Evolutionary conservation across 2,888 invertebrate species (phyloP).

Genomic region (Chrysina gloriosa): DNA sequence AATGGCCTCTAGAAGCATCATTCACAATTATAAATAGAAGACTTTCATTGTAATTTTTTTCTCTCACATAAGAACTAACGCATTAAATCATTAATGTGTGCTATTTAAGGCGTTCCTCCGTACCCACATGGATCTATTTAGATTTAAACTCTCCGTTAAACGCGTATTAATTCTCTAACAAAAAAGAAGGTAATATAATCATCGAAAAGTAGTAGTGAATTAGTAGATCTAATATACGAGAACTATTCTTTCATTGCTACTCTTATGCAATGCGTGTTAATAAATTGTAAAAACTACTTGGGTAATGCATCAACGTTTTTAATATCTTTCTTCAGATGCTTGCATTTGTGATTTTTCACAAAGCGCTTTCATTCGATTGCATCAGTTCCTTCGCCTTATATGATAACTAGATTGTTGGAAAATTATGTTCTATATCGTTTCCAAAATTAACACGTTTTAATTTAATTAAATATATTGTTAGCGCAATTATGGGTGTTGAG

Average conservation of each 20-base stretch:
- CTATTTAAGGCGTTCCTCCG: neutral
- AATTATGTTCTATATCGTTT: too few species aligned
- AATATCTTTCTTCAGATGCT: too few species aligned
- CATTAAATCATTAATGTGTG: neutral
- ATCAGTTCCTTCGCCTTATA: too few species aligned
- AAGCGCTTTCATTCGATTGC: too few species aligned
- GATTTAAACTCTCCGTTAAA: neutral
- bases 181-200: neutral
- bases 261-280: neutral
- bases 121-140: neutral
- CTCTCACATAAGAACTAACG: neutral
- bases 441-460: too few species aligned
- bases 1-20: constrained; percentile 29
- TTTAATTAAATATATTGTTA: too few species aligned
- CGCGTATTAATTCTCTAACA: neutral
- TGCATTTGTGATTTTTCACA: too few species aligned
- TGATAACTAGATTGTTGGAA: too few species aligned
- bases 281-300: neutral
- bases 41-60: constrained; percentile 22
- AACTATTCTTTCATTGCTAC: too few species aligned
- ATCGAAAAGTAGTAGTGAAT: constrained; percentile 1
- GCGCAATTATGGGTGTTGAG: too few species aligned
- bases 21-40: constrained; percentile 25
- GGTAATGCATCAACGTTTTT: neutral
- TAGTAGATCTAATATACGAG: constrained; percentile 8